These are phyloP conservation scores for Leptobrachium leishanense DNA, from an alignment of 2,113 vertebrate genomes.

Conservation along the genomic window DNA sequence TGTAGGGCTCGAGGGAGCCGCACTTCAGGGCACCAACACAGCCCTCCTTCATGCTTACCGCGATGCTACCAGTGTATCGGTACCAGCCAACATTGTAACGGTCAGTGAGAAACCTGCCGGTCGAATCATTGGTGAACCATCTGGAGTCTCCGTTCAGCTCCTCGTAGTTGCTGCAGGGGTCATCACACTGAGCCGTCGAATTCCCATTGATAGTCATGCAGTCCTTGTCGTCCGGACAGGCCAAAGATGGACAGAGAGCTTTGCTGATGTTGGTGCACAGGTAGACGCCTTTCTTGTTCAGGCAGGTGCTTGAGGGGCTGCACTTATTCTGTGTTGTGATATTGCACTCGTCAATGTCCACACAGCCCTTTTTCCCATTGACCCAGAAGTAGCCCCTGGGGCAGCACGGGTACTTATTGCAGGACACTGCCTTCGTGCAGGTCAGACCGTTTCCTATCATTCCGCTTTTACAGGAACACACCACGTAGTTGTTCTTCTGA, in stretches of 20 bases:
- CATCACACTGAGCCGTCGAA: not conserved
- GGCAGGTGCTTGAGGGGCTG: not conserved
- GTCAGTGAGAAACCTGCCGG: slow-evolving; percentile 10
- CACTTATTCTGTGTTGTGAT: not conserved
- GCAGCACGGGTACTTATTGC: not conserved
- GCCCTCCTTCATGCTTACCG: not conserved
- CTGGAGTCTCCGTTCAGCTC: not conserved
- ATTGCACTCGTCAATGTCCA: slow-evolving; percentile 1
- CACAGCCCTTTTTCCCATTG: not conserved
- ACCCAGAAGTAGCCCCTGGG: slow-evolving; percentile 8
- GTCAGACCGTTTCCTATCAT: not conserved
- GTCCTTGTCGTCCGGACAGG: not conserved
- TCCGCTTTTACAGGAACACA: slow-evolving; percentile 10
- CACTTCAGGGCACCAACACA: no score
- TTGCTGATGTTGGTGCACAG: not conserved
- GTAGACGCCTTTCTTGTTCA: slow-evolving; percentile 8
- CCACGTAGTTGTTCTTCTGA: not conserved
- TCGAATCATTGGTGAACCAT: not conserved
- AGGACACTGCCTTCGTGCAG: not conserved
- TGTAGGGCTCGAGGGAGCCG: no score
- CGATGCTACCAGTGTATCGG: not conserved
- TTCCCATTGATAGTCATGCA: not conserved
- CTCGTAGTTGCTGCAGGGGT: slow-evolving; percentile 6
- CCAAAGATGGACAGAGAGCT: not conserved
- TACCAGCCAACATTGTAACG: not conserved